Conservation (phyloP, 92 coral and sea anemone genomes). For the Scolanthus callimorphus region DNA sequence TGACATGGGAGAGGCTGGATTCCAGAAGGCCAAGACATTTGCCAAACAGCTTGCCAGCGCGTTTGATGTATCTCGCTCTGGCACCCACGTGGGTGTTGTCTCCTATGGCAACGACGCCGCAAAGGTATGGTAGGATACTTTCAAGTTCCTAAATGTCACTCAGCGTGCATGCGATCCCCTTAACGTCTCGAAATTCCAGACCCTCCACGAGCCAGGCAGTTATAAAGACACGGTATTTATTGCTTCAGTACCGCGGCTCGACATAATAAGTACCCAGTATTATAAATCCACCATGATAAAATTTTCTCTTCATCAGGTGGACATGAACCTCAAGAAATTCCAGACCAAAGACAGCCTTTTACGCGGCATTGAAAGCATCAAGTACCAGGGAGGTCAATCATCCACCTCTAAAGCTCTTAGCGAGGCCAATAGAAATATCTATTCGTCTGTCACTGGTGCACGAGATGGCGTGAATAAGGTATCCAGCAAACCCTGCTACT, state of each 20-base stretch:
- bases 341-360: constrained; percentile 7
- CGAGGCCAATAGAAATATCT: constrained; percentile 5
- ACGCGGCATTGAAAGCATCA: background rate
- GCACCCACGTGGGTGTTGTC: constrained; percentile 41
- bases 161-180: too few relatives aligned
- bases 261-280: too few relatives aligned
- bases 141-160: too few relatives aligned
- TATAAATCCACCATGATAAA: too few relatives aligned
- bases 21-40: constrained; percentile 45
- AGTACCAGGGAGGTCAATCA: constrained; percentile 18
- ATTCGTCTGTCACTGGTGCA: constrained; percentile 6
- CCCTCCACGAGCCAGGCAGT: too few relatives aligned
- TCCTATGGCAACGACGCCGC: constrained; percentile 24
- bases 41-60: constrained; percentile 44
- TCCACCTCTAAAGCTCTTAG: constrained; percentile 13
- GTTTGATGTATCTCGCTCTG: constrained; percentile 26
- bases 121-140: constrained; percentile 5
- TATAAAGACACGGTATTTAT: too few relatives aligned
- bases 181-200: too few relatives aligned
- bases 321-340: constrained; percentile 9
- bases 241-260: too few relatives aligned
- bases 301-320: constrained; percentile 9
- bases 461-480: constrained; percentile 32
- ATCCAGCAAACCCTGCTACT: too few relatives aligned
- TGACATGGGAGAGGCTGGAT: constrained; percentile 32